Evolutionary conservation across 1,140 invertebrate genomes (phyloP).

Genomic region (Sogatella furcifera): DNA sequence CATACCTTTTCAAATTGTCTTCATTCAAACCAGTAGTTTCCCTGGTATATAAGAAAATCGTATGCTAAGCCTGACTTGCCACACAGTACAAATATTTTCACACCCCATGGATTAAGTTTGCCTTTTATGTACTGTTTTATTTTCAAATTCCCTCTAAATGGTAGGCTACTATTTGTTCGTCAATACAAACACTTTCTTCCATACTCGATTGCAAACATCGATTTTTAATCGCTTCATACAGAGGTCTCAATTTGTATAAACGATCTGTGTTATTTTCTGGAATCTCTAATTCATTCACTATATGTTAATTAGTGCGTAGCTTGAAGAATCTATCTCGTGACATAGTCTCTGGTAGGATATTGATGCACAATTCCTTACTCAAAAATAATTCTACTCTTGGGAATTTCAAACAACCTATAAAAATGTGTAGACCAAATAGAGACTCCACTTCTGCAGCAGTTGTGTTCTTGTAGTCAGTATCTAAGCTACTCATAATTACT

Average conservation of each 20-base stretch:
- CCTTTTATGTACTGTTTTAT: conserved; percentile 20
- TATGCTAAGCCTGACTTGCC: conserved; percentile 21
- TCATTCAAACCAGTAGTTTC: conserved; percentile 14
- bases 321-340: conserved; percentile 20
- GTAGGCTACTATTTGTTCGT: conserved; percentile 27
- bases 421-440: conserved; percentile 10
- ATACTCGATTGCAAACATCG: conserved; percentile 21
- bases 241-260: conserved; percentile 26
- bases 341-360: conserved; percentile 8
- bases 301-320: conserved; percentile 23
- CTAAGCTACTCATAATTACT: too few species aligned
- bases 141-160: conserved; percentile 22
- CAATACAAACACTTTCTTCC: conserved; percentile 20
- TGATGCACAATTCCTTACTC: neutral
- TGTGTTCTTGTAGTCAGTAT: too few species aligned
- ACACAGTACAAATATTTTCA: conserved; percentile 24
- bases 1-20: conserved; percentile 8
- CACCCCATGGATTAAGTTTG: conserved; percentile 15
- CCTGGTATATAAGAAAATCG: conserved; percentile 26
- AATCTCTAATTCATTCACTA: conserved; percentile 21
- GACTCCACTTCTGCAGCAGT: too few species aligned
- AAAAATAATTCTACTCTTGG: conserved; percentile 6
- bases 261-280: conserved; percentile 19
- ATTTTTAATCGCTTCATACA: conserved; percentile 25
- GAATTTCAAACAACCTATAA: conserved; percentile 1